These are phyloP conservation scores for Syritta pipiens DNA, from an alignment of 2,888 invertebrate genomes.

Conservation along the genomic window DNA sequence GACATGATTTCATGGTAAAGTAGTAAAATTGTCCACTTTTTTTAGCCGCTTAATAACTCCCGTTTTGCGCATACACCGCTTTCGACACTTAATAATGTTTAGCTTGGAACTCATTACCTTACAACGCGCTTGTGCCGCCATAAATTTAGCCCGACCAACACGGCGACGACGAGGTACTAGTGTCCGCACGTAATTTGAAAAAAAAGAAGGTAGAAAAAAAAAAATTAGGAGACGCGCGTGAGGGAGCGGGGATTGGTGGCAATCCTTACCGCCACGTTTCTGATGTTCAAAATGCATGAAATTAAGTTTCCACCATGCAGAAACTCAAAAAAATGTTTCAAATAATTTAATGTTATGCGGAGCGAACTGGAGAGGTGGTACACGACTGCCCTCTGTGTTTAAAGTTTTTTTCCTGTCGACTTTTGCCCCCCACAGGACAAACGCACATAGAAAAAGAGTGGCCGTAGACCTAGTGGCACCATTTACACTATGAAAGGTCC, in stretches of 20 bases:
- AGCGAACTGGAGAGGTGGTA: slow-evolving; percentile 17
- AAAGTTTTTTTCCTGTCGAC: neutral
- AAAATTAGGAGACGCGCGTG: neutral
- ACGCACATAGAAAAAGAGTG: too few species aligned
- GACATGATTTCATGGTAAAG: too few species aligned
- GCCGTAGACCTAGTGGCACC: too few species aligned
- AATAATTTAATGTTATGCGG: slow-evolving; percentile 62
- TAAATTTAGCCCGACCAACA: slow-evolving; percentile 48
- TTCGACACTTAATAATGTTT: slow-evolving; percentile 53
- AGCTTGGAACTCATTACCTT: slow-evolving; percentile 52
- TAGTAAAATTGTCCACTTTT: too few species aligned
- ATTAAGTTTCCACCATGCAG: slow-evolving; percentile 71
- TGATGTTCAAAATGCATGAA: slow-evolving; percentile 76
- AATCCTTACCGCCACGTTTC: slow-evolving; percentile 70
- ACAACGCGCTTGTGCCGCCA: slow-evolving; percentile 40
- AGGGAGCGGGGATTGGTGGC: neutral
- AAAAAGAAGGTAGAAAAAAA: neutral
- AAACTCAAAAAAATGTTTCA: slow-evolving; percentile 55
- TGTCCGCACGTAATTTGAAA: slow-evolving; percentile 30
- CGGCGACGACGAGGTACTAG: slow-evolving; percentile 15
- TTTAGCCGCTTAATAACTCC: slow-evolving; percentile 36
- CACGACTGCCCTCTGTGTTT: slow-evolving; percentile 5
- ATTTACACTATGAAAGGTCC: too few species aligned
- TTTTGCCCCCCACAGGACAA: neutral
- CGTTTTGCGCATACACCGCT: slow-evolving; percentile 10